Evolutionary conservation across 2,888 invertebrate species (phyloP).

Genomic region (Pomacea canaliculata): DNA sequence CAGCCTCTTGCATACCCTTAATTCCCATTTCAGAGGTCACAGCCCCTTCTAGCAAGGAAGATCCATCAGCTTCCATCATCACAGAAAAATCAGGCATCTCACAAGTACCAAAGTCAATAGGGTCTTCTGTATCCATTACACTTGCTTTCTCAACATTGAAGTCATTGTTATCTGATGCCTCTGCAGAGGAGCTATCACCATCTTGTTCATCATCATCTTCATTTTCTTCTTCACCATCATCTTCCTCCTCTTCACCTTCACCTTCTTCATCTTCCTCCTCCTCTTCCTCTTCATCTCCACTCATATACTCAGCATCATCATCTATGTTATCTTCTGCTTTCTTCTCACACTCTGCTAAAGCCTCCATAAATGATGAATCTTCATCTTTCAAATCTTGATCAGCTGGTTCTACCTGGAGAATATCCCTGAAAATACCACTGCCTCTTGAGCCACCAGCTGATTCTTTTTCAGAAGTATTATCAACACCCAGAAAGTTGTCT

Average conservation of each 20-base stretch:
- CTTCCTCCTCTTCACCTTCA: slow-evolving; percentile 31
- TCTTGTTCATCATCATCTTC: slow-evolving; percentile 37
- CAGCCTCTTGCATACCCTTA: slow-evolving; percentile 8
- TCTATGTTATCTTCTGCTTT: slow-evolving; percentile 30
- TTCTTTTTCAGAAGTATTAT: slow-evolving; percentile 5
- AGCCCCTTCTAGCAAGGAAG: slow-evolving; percentile 17
- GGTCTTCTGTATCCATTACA: slow-evolving; percentile 25
- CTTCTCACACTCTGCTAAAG: slow-evolving; percentile 29
- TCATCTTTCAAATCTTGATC: slow-evolving; percentile 26
- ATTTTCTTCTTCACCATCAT: slow-evolving; percentile 32
- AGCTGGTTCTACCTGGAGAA: slow-evolving; percentile 19
- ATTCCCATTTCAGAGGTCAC: slow-evolving; percentile 16
- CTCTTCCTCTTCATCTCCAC: slow-evolving; percentile 33
- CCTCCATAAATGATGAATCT: slow-evolving; percentile 27
- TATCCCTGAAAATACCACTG: slow-evolving; percentile 15
- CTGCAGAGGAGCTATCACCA: slow-evolving; percentile 35
- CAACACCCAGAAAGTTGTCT: slow-evolving; percentile 12
- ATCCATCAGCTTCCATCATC: slow-evolving; percentile 25
- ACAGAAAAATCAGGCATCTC: slow-evolving; percentile 30
- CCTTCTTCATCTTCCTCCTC: slow-evolving; percentile 34
- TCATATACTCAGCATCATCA: slow-evolving; percentile 10
- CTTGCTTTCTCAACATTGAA: slow-evolving; percentile 15
- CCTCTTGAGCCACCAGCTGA: slow-evolving; percentile 3
- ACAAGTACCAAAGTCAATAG: slow-evolving; percentile 36
- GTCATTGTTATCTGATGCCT: background rate